A percentile compares a stretch with the other conserved stretches of the same genome.
Conservation (phyloP, 1,140 invertebrate species). For the Apis cerana region DNA sequence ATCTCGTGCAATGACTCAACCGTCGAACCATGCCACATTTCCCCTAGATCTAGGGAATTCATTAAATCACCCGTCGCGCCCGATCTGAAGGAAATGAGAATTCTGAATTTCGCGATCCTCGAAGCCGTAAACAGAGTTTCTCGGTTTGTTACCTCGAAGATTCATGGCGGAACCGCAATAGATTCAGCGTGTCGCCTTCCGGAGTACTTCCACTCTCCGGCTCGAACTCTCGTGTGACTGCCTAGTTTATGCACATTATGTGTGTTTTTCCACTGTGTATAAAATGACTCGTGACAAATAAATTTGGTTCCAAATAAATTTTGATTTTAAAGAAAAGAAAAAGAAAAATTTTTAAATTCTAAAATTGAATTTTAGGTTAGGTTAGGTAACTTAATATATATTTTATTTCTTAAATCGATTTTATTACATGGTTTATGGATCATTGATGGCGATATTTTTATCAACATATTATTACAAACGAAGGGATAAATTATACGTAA, state of each 20-base stretch:
- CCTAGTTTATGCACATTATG: neutral
- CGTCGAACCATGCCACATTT: neutral
- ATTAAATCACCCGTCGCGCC: constrained; percentile 50
- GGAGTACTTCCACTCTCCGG: constrained; percentile 21
- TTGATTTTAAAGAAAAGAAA: too few relatives aligned
- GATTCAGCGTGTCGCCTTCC: constrained; percentile 46
- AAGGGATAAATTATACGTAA: constrained; percentile 20
- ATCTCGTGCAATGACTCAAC: neutral
- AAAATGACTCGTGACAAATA: neutral
- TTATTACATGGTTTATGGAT: too few relatives aligned
- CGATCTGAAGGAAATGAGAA: constrained; percentile 59
- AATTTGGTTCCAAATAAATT: too few relatives aligned
- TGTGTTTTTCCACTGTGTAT: neutral
- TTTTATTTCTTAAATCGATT: too few relatives aligned
- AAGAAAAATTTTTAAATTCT: too few relatives aligned
- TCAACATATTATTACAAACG: too few relatives aligned
- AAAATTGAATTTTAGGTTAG: too few relatives aligned
- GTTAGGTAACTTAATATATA: too few relatives aligned
- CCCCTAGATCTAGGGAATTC: constrained; percentile 1
- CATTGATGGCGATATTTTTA: too few relatives aligned
- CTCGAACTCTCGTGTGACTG: constrained; percentile 36
- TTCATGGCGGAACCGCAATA: constrained; percentile 52
- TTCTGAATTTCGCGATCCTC: constrained; percentile 54
- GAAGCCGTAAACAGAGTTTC: constrained; percentile 61
- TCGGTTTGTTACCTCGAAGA: constrained; percentile 57